Evolutionary conservation across 2,888 invertebrate genomes (phyloP), one percentile per base, ranked within the genome.

Genomic region (Drosophila robusta): DNA sequence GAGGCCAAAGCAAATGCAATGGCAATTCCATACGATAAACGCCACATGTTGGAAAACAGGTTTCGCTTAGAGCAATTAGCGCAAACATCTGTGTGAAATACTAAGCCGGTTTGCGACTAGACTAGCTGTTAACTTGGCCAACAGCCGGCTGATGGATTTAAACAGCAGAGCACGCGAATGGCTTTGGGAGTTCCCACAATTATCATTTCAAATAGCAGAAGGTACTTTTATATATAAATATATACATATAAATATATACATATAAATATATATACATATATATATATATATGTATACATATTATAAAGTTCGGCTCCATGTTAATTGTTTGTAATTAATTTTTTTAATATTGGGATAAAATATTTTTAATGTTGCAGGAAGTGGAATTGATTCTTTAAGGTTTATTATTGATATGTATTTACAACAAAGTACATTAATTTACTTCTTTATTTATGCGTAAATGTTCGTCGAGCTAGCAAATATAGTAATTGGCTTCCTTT

Each of bases 41-140:
- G 26, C 41, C 36, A n/a, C 44, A 34, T 18, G 34, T 32, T 16
- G 2, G 8, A 47, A 71, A 86, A 76, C 83, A 62, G 79, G 85
- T 82, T 80, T 64, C 44, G 38, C 46, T 58, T 22, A 9, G 55
- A 11, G 32, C 39, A 66, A 76, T 83, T 77, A 72, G 18, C 5
- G 36, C 39, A 52, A 80, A 64, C 36, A 75, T 41, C 50, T 71
- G 55, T 47, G 62, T 69, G 60, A 69, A 73, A 69, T 44, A 26
- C n/a, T 18, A 56, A 78, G 75, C 74, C 46, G 62, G 69, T 73
- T 75, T 62, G 32, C 18, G 46, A n/a, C 16, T 34, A 14, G 56
- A 18, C 7, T 34, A 49, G 18, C 51, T 46, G 26, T 29, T 52
- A 65, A 38, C 54, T 54, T 32, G 36, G 49, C 18, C 29, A 29